Conservation (phyloP, 2,113 vertebrate genomes). For the Triplophysa tibetana region DNA sequence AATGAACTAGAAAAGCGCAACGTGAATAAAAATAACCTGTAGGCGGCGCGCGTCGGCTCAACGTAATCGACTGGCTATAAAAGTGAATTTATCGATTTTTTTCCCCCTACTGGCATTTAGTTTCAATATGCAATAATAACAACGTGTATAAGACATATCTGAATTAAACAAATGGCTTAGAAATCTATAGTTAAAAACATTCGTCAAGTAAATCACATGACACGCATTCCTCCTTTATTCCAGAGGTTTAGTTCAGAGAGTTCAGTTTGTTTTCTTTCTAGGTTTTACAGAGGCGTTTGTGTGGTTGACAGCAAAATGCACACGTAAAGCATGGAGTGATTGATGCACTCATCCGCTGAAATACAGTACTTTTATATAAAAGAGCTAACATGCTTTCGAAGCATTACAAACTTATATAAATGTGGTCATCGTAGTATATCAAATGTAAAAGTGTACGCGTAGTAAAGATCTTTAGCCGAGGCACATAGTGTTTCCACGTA, state of each 20-base stretch:
- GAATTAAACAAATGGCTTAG: not conserved
- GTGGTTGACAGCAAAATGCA: not conserved
- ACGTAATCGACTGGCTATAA: not conserved
- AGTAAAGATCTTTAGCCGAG: too few relatives aligned
- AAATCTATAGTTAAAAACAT: not conserved
- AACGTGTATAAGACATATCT: not conserved
- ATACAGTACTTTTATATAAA: too few relatives aligned
- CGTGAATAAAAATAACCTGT: not conserved
- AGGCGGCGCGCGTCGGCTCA: constrained; percentile 10
- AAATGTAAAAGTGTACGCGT: too few relatives aligned
- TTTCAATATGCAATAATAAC: not conserved
- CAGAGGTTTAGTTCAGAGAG: not conserved
- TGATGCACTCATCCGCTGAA: not conserved
- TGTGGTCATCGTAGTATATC: too few relatives aligned
- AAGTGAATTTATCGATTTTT: not conserved
- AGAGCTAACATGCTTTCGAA: too few relatives aligned
- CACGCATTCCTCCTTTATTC: not conserved
- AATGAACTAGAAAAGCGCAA: not conserved
- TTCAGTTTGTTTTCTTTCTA: not conserved
- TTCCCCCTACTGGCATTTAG: not conserved
- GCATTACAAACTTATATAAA: too few relatives aligned
- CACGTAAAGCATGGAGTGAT: constrained; percentile 33
- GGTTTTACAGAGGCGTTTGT: too few relatives aligned
- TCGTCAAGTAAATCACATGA: not conserved
- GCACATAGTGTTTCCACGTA: too few relatives aligned